Percentiles rank a stretch among this genome's conserved stretches.
Conservation (phyloP, 2,888 invertebrate species). For the Andrena camellia region DNA sequence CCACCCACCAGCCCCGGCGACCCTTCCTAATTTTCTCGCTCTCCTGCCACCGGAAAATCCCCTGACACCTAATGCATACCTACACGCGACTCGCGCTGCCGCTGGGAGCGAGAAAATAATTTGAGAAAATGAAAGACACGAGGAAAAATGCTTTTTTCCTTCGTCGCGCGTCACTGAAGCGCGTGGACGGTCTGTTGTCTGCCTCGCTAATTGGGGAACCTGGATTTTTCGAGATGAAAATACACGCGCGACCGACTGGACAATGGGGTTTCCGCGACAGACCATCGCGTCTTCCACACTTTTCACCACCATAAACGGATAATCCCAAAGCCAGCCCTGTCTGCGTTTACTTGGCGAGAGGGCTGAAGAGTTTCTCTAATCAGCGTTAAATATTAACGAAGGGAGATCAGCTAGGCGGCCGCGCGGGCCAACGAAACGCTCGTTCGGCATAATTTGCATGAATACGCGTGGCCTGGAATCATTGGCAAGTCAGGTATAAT, state of each 20-base stretch:
- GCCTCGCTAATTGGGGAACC: constrained; percentile 32
- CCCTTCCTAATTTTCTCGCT: constrained; percentile 31
- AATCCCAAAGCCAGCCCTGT: too few species aligned
- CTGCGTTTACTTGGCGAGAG: not conserved
- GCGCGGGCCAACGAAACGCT: not conserved
- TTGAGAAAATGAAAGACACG: not conserved
- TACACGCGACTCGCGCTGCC: not conserved
- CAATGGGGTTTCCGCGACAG: not conserved
- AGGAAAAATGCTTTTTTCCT: not conserved
- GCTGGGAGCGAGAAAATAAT: not conserved
- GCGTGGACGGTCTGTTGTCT: not conserved
- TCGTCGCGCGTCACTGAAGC: not conserved
- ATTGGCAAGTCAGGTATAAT: constrained; percentile 76
- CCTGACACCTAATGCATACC: constrained; percentile 21
- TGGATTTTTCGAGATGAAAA: constrained; percentile 32
- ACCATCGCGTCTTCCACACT: too few species aligned
- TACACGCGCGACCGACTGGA: not conserved
- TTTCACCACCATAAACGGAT: too few species aligned
- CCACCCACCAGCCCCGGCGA: constrained; percentile 34
- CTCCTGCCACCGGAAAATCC: constrained; percentile 42
- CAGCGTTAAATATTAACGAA: constrained; percentile 12
- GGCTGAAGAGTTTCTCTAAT: not conserved
- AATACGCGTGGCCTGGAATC: constrained; percentile 48
- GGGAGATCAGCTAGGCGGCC: constrained; percentile 11
- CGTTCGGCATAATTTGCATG: constrained; percentile 32